Percentiles rank a stretch among this genome's conserved stretches.
Conservation (phyloP, 2,888 invertebrate species). For the Pandemis heparana region DNA sequence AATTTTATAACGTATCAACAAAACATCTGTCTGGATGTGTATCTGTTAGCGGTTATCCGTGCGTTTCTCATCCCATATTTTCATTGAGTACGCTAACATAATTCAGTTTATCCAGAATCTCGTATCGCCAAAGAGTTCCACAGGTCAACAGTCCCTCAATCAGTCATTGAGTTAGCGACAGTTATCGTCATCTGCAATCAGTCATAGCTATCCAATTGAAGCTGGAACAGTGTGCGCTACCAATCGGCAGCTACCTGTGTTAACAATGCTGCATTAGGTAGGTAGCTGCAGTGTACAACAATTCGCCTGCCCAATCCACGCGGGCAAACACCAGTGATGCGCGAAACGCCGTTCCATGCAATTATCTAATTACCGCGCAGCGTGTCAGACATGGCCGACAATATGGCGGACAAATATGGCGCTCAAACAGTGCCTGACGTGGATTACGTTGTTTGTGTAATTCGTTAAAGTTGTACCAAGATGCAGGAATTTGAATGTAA, state of each 20-base stretch:
- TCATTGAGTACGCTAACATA: background rate
- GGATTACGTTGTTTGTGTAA: constrained; percentile 71
- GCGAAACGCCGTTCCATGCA: constrained; percentile 66
- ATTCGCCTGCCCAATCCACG: constrained; percentile 46
- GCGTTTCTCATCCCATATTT: no score
- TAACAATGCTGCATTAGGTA: background rate
- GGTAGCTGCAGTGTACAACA: constrained; percentile 25
- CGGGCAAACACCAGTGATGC: constrained; percentile 56
- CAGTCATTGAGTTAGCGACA: background rate
- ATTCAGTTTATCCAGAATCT: background rate
- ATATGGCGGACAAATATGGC: constrained; percentile 63
- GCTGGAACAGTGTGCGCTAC: constrained; percentile 11
- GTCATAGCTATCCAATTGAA: constrained; percentile 6
- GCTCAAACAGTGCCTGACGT: constrained; percentile 45
- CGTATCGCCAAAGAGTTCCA: background rate
- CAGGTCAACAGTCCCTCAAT: background rate
- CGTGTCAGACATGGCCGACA: constrained; percentile 55
- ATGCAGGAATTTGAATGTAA: constrained; percentile 47
- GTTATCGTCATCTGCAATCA: background rate
- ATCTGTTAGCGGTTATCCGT: no score
- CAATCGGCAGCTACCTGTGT: constrained; percentile 3
- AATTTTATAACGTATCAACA: no score
- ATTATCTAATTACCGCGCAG: constrained; percentile 70
- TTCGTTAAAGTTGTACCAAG: constrained; percentile 69
- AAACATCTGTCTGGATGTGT: no score